Conservation (phyloP, 2,113 vertebrate species). For the Lathamus discolor region DNA sequence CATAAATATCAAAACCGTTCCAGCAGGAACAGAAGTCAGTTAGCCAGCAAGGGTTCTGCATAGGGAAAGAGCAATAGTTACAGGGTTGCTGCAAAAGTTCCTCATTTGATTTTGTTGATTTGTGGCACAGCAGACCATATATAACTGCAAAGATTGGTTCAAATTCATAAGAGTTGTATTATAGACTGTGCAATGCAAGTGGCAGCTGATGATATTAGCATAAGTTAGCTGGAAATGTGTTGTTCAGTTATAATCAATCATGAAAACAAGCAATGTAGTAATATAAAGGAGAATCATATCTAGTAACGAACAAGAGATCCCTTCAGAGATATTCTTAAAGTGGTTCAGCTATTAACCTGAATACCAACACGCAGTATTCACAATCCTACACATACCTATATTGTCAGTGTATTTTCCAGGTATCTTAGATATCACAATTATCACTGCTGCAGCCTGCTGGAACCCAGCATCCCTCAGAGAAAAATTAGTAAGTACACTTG, state of each 20-base stretch:
- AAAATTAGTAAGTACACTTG: not conserved
- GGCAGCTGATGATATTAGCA: not conserved
- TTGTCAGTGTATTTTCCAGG: not conserved
- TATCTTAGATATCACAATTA: not conserved
- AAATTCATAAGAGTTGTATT: not conserved
- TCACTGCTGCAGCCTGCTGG: not conserved
- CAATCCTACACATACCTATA: not conserved
- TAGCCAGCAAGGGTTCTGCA: not conserved
- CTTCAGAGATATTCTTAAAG: not conserved
- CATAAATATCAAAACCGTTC: not conserved
- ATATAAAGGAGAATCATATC: not conserved
- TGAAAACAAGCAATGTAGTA: not conserved
- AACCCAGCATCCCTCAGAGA: not conserved
- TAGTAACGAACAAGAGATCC: not conserved
- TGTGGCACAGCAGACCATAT: not conserved
- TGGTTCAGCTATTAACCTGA: not conserved
- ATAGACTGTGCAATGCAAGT: not conserved
- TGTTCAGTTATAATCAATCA: not conserved
- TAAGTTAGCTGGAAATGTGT: not conserved
- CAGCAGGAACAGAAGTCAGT: not conserved
- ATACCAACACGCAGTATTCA: not conserved
- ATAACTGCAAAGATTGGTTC: not conserved
- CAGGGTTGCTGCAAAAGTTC: not conserved
- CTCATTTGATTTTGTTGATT: not conserved
- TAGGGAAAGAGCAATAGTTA: not conserved